Percentiles rank a stretch among this genome's conserved stretches.
Evolutionary conservation across 2,888 invertebrate species (phyloP).

Genomic region (Drosophila nr. perissopoda): DNA sequence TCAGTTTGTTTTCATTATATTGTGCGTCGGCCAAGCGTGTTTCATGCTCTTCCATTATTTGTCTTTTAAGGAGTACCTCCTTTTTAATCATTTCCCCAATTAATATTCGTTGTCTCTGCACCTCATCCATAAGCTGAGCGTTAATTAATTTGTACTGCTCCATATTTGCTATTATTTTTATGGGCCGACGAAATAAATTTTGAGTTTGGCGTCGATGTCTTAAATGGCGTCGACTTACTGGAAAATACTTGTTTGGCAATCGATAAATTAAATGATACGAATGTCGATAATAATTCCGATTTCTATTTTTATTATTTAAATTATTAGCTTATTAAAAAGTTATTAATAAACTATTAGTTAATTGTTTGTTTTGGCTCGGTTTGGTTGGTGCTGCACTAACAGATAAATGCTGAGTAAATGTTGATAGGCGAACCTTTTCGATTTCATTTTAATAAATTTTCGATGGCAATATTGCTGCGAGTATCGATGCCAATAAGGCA

Average conservation of each 20-base stretch:
- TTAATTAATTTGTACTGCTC: conserved; percentile 24
- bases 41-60: conserved; percentile 45
- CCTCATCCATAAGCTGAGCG: conserved; percentile 32
- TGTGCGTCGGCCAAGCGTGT: conserved; percentile 21
- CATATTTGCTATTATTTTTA: background rate
- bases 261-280: background rate
- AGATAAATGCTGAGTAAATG: background rate
- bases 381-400: background rate
- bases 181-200: background rate
- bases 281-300: background rate
- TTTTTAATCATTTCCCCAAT: conserved; percentile 20
- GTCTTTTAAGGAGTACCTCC: conserved; percentile 23
- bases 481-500: conserved; percentile 9
- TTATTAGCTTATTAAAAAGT: background rate
- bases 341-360: background rate
- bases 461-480: background rate
- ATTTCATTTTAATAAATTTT: background rate
- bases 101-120: conserved; percentile 35
- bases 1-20: conserved; percentile 34
- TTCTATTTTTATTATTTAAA: background rate
- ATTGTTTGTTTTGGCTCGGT: background rate
- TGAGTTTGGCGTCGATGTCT: background rate
- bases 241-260: background rate
- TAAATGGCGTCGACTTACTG: background rate
- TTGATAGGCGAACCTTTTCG: background rate